phyloP scores from a whole-genome alignment of 2,797 vertebrate genomes.

The Ispidina picta region DNA sequence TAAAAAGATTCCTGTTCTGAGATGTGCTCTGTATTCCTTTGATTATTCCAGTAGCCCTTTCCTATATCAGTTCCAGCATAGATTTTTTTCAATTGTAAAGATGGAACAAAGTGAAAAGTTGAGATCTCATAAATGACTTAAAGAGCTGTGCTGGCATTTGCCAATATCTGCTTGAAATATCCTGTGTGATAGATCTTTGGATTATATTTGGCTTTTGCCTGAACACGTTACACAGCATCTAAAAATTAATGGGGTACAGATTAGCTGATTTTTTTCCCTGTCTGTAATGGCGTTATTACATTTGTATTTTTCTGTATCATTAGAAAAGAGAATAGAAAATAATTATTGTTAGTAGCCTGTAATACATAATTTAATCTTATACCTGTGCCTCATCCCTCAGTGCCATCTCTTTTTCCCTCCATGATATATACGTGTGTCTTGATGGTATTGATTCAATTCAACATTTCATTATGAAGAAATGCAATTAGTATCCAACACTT shows the following conservation, averaged over 20 bases:
- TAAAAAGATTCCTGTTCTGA: background rate
- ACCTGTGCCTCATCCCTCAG: background rate
- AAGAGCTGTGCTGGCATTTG: background rate
- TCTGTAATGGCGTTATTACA: background rate
- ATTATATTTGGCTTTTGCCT: background rate
- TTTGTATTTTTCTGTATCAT: background rate
- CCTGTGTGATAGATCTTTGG: background rate
- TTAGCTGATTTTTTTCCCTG: background rate
- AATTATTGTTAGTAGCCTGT: background rate
- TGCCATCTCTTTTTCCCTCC: background rate
- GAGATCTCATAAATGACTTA: background rate
- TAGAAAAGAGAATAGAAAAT: background rate
- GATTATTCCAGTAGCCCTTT: background rate
- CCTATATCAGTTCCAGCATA: background rate
- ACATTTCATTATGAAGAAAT: slow-evolving; percentile 7
- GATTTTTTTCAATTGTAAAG: background rate
- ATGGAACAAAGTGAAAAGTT: background rate
- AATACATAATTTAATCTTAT: background rate
- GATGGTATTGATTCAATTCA: background rate
- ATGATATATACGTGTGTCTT: background rate
- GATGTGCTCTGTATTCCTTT: background rate
- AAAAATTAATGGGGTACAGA: background rate
- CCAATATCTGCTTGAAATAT: background rate
- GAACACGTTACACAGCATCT: background rate
- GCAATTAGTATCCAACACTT: background rate